Conservation (phyloP, 2,113 vertebrate genomes). For the Chaetorhynchus papuensis region DNA sequence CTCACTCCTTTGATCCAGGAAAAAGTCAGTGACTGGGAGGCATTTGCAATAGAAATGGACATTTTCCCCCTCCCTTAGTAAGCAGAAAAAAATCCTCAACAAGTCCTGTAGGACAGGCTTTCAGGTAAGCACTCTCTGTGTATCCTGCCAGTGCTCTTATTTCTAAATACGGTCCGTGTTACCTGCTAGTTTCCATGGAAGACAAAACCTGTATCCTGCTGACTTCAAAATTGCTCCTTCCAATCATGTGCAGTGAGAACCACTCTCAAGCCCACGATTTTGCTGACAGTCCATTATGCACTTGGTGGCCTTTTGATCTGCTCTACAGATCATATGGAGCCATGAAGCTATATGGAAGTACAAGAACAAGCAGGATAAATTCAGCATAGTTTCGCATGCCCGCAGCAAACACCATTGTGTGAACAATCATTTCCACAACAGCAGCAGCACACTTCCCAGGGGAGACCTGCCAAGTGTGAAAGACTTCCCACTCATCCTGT, state of each 20-base stretch:
- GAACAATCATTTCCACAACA: constrained; percentile 8
- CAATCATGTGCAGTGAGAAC: background rate
- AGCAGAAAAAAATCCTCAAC: background rate
- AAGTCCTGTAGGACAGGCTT: background rate
- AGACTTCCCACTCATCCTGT: constrained; percentile 12
- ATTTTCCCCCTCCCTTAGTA: background rate
- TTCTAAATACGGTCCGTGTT: background rate
- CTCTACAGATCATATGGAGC: background rate
- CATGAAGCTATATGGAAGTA: background rate
- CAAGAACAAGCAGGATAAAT: background rate
- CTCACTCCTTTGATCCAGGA: background rate
- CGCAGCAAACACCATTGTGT: background rate
- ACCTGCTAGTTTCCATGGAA: background rate
- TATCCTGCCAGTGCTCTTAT: background rate
- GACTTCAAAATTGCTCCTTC: background rate
- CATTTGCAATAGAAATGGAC: background rate
- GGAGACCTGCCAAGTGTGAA: background rate
- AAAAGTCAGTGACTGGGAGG: background rate
- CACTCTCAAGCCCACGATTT: background rate
- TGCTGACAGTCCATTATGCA: background rate
- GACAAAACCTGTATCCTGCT: background rate
- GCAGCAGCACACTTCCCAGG: background rate
- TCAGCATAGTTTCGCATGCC: background rate
- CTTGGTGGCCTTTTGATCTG: background rate
- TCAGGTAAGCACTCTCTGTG: background rate